Percentiles rank a stretch among this genome's conserved stretches.
These are phyloP conservation scores for Myopa testacea DNA, from an alignment of 2,888 invertebrate species.

Conservation along the genomic window DNA sequence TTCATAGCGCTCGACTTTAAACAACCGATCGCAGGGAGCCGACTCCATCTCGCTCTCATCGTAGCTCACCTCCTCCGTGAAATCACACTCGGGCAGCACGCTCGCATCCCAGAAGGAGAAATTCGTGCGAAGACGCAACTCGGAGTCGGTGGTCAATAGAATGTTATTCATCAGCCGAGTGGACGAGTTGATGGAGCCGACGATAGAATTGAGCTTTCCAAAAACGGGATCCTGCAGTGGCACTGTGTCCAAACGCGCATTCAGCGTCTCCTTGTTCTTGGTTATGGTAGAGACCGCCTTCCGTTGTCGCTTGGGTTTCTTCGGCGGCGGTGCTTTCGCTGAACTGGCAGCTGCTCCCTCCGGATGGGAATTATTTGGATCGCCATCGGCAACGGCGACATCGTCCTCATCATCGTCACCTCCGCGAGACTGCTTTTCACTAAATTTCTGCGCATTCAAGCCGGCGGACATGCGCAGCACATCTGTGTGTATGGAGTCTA, in stretches of 20 bases:
- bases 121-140: constrained; percentile 61
- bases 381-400: constrained; percentile 50
- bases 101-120: constrained; percentile 60
- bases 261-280: constrained; percentile 66
- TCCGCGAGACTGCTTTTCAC: constrained; percentile 52
- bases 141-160: constrained; percentile 70
- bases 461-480: constrained; percentile 83
- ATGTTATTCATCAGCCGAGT: constrained; percentile 74
- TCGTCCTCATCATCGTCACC: constrained; percentile 53
- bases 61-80: constrained; percentile 49
- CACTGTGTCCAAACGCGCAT: constrained; percentile 65
- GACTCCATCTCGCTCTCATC: constrained; percentile 40
- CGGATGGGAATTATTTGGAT: constrained; percentile 45
- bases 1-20: constrained; percentile 52
- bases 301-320: constrained; percentile 58
- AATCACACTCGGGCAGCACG: constrained; percentile 50
- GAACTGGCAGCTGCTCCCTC: constrained; percentile 43
- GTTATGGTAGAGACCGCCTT: constrained; percentile 63
- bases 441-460: constrained; percentile 62
- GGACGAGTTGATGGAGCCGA: constrained; percentile 74
- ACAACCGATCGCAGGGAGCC: constrained; percentile 53
- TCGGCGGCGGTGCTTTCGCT: constrained; percentile 18
- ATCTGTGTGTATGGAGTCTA: constrained; percentile 86
- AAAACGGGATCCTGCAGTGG: constrained; percentile 73
- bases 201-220: constrained; percentile 72